Percentiles rank a stretch among this genome's conserved stretches.
These are phyloP conservation scores for Dione vanillae DNA, from an alignment of 2,888 invertebrate species.

Conservation along the genomic window DNA sequence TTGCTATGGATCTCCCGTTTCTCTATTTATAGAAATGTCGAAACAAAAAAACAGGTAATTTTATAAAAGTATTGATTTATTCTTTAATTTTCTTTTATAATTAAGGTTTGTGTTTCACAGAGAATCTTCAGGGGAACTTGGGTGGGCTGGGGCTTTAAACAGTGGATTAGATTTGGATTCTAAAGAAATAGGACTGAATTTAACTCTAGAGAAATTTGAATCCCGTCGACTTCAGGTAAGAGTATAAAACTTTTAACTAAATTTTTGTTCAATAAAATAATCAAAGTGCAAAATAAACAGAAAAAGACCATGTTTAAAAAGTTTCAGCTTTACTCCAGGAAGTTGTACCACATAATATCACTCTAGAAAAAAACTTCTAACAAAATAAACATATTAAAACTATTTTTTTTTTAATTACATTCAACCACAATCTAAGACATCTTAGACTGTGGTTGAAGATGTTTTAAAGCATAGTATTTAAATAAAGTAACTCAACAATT, in stretches of 20 bases:
- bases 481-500: too few relatives aligned
- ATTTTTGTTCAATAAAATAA: neutral
- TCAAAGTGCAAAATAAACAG: neutral
- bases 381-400: too few relatives aligned
- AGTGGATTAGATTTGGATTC: conserved; percentile 69
- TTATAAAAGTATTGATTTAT: neutral
- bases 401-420: too few relatives aligned
- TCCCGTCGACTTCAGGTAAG: conserved; percentile 81
- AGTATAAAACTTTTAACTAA: neutral
- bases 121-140: conserved; percentile 65
- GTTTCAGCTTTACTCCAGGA: too few relatives aligned
- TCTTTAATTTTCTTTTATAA: conserved; percentile 36
- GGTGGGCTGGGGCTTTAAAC: conserved; percentile 77
- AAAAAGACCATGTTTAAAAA: neutral
- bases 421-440: too few relatives aligned
- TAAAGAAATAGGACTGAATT: conserved; percentile 70
- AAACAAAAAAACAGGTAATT: conserved; percentile 83
- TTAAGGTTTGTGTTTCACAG: conserved; percentile 51
- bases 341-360: too few relatives aligned
- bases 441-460: too few relatives aligned
- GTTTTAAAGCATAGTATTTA: too few relatives aligned
- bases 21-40: conserved; percentile 85
- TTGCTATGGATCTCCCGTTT: conserved; percentile 84
- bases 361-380: too few relatives aligned
- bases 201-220: conserved; percentile 77